Evolutionary conservation across 2,797 vertebrate species (phyloP).

Genomic region (Calcarius lapponicus): DNA sequence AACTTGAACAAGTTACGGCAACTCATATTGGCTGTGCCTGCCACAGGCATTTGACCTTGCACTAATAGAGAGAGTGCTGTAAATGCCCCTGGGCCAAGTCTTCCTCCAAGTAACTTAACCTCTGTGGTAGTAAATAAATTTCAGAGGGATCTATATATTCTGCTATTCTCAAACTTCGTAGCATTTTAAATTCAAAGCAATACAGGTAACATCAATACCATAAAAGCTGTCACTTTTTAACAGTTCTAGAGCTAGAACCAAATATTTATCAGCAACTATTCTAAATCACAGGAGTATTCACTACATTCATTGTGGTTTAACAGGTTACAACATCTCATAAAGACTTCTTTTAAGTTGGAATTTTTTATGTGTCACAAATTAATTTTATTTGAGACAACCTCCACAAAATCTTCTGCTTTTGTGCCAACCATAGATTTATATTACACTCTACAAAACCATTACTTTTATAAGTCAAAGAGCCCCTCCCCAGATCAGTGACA

Average conservation of each 20-base stretch:
- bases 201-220: not conserved
- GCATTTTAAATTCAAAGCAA: not conserved
- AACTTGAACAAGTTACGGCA: not conserved
- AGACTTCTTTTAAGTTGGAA: not conserved
- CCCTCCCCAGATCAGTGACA: not conserved
- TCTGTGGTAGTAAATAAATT: not conserved
- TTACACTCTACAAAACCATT: not conserved
- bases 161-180: not conserved
- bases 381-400: not conserved
- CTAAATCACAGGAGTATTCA: not conserved
- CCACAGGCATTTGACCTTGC: not conserved
- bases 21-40: not conserved
- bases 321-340: not conserved
- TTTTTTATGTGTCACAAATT: not conserved
- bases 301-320: not conserved
- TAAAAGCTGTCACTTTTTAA: not conserved
- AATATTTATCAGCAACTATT: not conserved
- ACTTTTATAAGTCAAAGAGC: not conserved
- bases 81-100: not conserved
- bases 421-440: not conserved
- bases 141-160: not conserved
- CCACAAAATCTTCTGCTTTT: not conserved
- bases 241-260: not conserved
- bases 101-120: not conserved
- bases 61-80: not conserved